phyloP scores from a whole-genome alignment of 2,797 vertebrate genomes.

The Poecilia picta region DNA sequence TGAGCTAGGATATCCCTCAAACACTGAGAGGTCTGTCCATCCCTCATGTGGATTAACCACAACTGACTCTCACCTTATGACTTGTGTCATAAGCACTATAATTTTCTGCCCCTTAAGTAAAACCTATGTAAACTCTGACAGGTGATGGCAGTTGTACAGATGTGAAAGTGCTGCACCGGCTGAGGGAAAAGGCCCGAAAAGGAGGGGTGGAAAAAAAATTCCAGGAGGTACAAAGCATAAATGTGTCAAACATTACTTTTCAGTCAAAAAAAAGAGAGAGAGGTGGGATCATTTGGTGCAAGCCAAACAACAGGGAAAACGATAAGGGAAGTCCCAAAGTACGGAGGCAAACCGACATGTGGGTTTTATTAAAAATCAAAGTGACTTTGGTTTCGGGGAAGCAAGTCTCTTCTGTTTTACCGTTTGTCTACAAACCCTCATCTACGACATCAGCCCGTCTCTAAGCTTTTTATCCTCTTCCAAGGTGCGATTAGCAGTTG shows the following conservation, averaged over 20 bases:
- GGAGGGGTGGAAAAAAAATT: background rate
- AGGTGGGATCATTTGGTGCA: background rate
- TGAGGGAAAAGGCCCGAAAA: background rate
- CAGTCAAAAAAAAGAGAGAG: background rate
- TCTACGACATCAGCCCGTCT: constrained; percentile 34
- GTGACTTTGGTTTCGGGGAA: constrained; percentile 18
- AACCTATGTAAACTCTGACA: constrained; percentile 2
- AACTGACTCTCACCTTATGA: constrained; percentile 16
- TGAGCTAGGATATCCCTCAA: constrained; percentile 37
- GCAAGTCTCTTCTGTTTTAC: constrained; percentile 61
- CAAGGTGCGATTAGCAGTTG: constrained; percentile 66
- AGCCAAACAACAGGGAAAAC: constrained; percentile 22
- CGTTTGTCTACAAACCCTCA: constrained; percentile 55
- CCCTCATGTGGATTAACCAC: constrained; percentile 13
- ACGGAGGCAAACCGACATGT: constrained; percentile 17
- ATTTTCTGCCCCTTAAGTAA: background rate
- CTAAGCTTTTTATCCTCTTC: constrained; percentile 43
- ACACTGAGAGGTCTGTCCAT: constrained; percentile 8
- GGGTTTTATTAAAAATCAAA: constrained; percentile 31
- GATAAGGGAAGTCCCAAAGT: constrained; percentile 38
- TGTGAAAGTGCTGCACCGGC: background rate
- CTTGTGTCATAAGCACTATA: constrained; percentile 3
- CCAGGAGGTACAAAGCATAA: constrained; percentile 1
- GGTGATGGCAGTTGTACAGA: constrained; percentile 2
- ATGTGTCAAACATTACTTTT: constrained; percentile 4